phyloP scores from a whole-genome alignment of 2,113 vertebrate genomes.

The Nymphicus hollandicus region DNA sequence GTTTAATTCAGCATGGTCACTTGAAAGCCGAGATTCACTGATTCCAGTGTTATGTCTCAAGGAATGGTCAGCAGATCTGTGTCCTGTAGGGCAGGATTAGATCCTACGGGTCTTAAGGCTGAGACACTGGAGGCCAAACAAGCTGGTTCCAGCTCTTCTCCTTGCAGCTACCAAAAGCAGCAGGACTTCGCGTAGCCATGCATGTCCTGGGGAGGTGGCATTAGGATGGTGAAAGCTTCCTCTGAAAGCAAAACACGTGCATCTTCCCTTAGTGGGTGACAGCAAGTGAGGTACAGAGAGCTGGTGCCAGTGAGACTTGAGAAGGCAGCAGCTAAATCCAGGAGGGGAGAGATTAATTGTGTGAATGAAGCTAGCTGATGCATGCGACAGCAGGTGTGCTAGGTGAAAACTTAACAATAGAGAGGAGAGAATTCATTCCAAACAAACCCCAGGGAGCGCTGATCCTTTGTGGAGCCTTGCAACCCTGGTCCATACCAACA shows the following conservation, averaged over 20 bases:
- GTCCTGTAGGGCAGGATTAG: neutral
- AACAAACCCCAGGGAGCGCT: neutral
- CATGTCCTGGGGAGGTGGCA: neutral
- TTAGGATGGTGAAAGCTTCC: neutral
- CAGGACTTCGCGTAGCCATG: neutral
- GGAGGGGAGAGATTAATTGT: neutral
- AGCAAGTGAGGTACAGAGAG: neutral
- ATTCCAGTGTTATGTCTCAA: neutral
- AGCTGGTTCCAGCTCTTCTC: neutral
- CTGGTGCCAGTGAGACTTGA: neutral
- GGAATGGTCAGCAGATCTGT: neutral
- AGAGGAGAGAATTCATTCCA: neutral
- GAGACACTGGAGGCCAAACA: neutral
- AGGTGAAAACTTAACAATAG: neutral
- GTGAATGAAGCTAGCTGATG: neutral
- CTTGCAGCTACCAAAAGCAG: neutral
- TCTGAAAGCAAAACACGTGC: neutral
- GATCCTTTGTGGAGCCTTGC: neutral
- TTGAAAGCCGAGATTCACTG: neutral
- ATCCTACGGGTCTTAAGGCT: neutral
- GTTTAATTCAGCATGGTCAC: neutral
- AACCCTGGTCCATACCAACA: neutral
- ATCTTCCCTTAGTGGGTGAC: neutral
- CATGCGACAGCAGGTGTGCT: neutral
- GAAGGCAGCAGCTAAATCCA: neutral